Evolutionary conservation across 2,797 vertebrate species (phyloP).

Genomic region (Cossypha caffra): DNA sequence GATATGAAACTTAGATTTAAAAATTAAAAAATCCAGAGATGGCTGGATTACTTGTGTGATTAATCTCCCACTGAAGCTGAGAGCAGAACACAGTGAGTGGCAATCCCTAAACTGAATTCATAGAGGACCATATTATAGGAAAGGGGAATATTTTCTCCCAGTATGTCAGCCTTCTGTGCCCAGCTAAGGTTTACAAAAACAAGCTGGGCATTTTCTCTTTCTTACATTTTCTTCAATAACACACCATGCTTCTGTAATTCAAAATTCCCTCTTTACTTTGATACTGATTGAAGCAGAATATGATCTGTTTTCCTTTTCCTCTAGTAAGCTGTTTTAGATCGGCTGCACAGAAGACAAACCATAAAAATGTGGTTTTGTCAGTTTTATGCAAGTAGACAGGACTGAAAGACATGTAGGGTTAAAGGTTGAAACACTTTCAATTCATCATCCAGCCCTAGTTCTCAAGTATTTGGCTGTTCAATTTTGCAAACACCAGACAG

Average conservation of each 20-base stretch:
- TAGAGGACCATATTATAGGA: not conserved
- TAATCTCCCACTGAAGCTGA: not conserved
- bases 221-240: not conserved
- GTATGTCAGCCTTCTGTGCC: not conserved
- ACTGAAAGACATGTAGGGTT: not conserved
- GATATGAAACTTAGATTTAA: not conserved
- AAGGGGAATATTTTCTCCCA: not conserved
- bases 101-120: not conserved
- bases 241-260: not conserved
- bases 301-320: not conserved
- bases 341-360: constrained; percentile 22
- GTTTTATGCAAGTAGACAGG: constrained; percentile 23
- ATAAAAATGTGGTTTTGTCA: constrained; percentile 28
- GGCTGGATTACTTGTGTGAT: not conserved
- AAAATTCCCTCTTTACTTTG: not conserved
- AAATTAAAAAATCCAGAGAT: not conserved
- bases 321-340: not conserved
- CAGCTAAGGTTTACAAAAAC: not conserved
- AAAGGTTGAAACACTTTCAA: constrained; percentile 35
- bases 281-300: not conserved
- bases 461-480: not conserved
- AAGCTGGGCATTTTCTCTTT: not conserved
- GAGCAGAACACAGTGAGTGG: not conserved
- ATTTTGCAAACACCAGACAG: not conserved
- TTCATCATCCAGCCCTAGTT: constrained; percentile 19